A percentile compares a stretch with the other conserved stretches of the same genome.
phyloP scores from a whole-genome alignment of 2,888 invertebrate genomes.

The Drosophila mettleri region DNA sequence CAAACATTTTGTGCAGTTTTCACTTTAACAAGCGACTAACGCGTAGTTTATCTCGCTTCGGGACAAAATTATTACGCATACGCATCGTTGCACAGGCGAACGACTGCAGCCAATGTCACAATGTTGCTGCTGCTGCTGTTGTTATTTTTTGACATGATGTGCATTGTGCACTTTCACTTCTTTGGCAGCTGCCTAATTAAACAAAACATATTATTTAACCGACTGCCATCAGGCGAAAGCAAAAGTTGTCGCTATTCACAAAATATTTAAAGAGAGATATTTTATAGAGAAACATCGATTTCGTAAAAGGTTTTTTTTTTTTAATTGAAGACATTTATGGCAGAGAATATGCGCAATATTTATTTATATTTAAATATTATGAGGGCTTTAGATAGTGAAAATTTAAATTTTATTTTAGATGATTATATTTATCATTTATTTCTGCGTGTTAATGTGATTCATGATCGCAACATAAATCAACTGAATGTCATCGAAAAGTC shows the following conservation, averaged over 20 bases:
- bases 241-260: slow-evolving; percentile 38
- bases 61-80: slow-evolving; percentile 74
- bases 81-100: slow-evolving; percentile 61
- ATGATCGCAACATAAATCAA: background rate
- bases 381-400: background rate
- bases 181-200: slow-evolving; percentile 59
- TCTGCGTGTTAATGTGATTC: background rate
- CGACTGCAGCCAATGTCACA: slow-evolving; percentile 29
- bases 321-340: background rate
- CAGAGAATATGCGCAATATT: background rate
- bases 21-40: slow-evolving; percentile 51
- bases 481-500: background rate
- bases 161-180: slow-evolving; percentile 63
- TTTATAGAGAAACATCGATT: background rate
- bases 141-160: slow-evolving; percentile 35
- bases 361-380: background rate
- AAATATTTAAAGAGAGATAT: slow-evolving; percentile 13
- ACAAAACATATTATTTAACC: slow-evolving; percentile 69
- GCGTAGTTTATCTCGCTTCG: slow-evolving; percentile 27
- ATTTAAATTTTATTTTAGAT: too few relatives aligned
- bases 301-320: background rate
- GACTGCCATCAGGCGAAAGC: slow-evolving; percentile 44
- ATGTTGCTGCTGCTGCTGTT: slow-evolving; percentile 8
- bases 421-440: background rate
- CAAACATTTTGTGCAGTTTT: slow-evolving; percentile 43